Percentiles rank a stretch among this genome's conserved stretches.
Conservation (phyloP, 2,797 vertebrate genomes). For the Saxicola maurus region DNA sequence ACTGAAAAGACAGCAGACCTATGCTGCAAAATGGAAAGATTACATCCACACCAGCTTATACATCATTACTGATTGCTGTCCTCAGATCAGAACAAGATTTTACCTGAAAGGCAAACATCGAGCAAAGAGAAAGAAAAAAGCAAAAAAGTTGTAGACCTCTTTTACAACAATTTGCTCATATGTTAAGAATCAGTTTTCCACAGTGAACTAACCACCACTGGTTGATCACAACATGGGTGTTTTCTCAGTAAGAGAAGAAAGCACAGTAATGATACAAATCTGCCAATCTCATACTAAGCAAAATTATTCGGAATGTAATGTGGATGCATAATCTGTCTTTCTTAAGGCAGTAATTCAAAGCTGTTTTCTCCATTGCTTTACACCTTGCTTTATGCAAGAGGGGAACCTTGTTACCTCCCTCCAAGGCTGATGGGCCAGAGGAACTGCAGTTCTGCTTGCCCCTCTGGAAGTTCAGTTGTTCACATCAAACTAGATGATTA, state of each 20-base stretch:
- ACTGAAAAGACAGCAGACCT: not conserved
- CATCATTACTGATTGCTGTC: not conserved
- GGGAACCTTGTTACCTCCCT: not conserved
- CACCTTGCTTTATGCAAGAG: not conserved
- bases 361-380: not conserved
- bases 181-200: not conserved
- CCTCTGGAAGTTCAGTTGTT: not conserved
- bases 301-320: not conserved
- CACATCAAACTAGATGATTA: not conserved
- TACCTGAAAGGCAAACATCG: not conserved
- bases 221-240: not conserved
- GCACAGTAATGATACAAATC: not conserved
- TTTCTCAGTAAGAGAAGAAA: not conserved
- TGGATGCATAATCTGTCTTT: not conserved
- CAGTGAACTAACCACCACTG: not conserved
- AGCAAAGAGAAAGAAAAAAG: not conserved
- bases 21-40: not conserved
- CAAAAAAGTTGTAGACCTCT: not conserved
- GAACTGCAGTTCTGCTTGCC: not conserved
- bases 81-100: not conserved
- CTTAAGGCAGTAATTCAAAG: not conserved
- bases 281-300: not conserved
- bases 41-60: not conserved
- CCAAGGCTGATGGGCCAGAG: not conserved
- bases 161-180: not conserved